Conservation (phyloP, 2,113 vertebrate species). For the Rhabdornis inornatus region DNA sequence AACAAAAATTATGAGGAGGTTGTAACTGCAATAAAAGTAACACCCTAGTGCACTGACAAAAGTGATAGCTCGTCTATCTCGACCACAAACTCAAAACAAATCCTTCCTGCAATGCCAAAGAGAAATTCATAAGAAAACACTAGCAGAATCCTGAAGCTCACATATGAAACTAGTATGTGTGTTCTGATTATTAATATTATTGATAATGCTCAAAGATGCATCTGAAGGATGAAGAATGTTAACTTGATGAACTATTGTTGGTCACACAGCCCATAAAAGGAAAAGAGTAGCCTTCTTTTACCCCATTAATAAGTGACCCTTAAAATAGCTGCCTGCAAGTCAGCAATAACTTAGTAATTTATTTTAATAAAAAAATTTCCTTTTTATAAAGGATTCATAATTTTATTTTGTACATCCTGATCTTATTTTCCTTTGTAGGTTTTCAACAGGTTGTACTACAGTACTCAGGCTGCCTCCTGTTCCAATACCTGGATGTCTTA, state of each 20-base stretch:
- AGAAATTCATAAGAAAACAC: conserved; percentile 22
- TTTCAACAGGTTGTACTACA: not conserved
- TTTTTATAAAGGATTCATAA: not conserved
- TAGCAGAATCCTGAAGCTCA: not conserved
- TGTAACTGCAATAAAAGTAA: not conserved
- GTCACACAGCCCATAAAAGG: not conserved
- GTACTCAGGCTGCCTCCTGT: not conserved
- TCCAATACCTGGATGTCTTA: not conserved
- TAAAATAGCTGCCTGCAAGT: not conserved
- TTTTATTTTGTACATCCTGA: not conserved
- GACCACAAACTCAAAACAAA: not conserved
- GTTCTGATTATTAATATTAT: conserved; percentile 32
- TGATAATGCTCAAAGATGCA: not conserved
- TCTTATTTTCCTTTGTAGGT: not conserved
- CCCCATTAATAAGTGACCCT: not conserved
- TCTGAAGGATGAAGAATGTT: not conserved
- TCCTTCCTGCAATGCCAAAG: not conserved
- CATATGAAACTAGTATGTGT: not conserved
- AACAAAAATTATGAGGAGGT: not conserved
- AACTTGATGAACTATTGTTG: not conserved
- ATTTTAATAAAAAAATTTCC: not conserved
- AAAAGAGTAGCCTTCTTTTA: not conserved
- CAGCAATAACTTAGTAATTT: not conserved
- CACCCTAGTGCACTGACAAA: not conserved
- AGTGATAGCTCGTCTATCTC: not conserved